A percentile compares a stretch with the other conserved stretches of the same genome.
phyloP scores from a whole-genome alignment of 2,797 vertebrate genomes.

The Halcyon leucocephala region DNA sequence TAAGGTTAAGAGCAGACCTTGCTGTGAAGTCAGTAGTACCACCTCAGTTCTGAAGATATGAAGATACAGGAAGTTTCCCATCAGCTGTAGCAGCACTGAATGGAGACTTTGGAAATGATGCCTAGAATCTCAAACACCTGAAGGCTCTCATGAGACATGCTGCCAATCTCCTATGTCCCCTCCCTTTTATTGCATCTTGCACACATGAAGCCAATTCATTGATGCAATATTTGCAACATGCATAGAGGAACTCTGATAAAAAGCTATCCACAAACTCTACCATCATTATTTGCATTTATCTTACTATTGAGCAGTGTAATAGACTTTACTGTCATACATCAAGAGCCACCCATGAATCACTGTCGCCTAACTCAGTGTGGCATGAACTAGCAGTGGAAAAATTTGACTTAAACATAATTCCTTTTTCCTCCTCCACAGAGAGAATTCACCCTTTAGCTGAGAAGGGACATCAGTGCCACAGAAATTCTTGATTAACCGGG shows the following conservation, averaged over 20 bases:
- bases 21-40: background rate
- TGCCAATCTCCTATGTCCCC: background rate
- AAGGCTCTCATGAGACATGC: background rate
- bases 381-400: background rate
- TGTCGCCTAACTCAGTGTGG: background rate
- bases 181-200: background rate
- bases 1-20: background rate
- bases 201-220: background rate
- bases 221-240: background rate
- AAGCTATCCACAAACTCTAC: background rate
- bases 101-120: background rate
- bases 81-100: background rate
- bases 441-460: background rate
- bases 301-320: background rate
- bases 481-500: background rate
- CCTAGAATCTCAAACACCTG: background rate
- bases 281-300: slow-evolving; percentile 24
- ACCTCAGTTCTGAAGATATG: background rate
- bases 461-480: background rate
- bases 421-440: background rate
- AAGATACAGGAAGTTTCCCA: background rate
- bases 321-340: background rate
- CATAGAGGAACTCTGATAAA: background rate
- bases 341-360: background rate
- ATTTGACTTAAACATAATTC: background rate